Evolutionary conservation across 2,888 invertebrate species (phyloP).

Genomic region (Neocrepidodera transversa): DNA sequence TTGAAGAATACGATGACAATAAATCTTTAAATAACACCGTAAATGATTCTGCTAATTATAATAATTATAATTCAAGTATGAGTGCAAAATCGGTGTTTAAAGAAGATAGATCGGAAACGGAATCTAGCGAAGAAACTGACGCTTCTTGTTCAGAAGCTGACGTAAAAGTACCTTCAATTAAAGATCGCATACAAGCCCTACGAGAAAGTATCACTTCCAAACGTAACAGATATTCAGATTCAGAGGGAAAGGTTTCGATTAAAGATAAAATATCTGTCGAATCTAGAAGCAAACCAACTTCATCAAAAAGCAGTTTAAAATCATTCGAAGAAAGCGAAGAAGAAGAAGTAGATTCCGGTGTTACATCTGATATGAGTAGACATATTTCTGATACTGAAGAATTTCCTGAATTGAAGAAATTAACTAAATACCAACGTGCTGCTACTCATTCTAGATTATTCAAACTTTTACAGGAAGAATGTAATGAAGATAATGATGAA

Average conservation of each 20-base stretch:
- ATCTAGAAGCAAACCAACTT: slow-evolving; percentile 45
- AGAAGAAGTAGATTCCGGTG: slow-evolving; percentile 75
- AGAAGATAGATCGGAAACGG: slow-evolving; percentile 12
- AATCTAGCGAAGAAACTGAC: slow-evolving; percentile 26
- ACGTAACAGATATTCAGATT: slow-evolving; percentile 38
- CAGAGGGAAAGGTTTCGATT: slow-evolving; percentile 43
- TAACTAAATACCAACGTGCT: slow-evolving; percentile 71
- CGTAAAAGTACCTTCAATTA: slow-evolving; percentile 49
- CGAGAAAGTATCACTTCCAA: slow-evolving; percentile 51
- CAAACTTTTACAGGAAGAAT: slow-evolving; percentile 70
- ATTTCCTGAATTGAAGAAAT: slow-evolving; percentile 66
- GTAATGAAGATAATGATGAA: slow-evolving; percentile 57
- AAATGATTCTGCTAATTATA: slow-evolving; percentile 53
- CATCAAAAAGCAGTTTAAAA: slow-evolving; percentile 55
- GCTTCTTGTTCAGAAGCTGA: slow-evolving; percentile 32
- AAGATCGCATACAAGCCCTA: slow-evolving; percentile 56
- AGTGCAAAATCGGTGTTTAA: slow-evolving; percentile 35
- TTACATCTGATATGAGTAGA: slow-evolving; percentile 73
- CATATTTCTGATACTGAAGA: slow-evolving; percentile 73
- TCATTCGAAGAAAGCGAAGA: slow-evolving; percentile 57
- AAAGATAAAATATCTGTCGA: slow-evolving; percentile 49
- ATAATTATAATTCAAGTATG: slow-evolving; percentile 52
- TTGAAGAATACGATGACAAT: slow-evolving; percentile 3
- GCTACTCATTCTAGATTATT: slow-evolving; percentile 77
- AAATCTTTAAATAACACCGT: background rate